Base-by-base conservation (phyloP, 2,797 vertebrate genomes). In the Galaxias olidus region DNA sequence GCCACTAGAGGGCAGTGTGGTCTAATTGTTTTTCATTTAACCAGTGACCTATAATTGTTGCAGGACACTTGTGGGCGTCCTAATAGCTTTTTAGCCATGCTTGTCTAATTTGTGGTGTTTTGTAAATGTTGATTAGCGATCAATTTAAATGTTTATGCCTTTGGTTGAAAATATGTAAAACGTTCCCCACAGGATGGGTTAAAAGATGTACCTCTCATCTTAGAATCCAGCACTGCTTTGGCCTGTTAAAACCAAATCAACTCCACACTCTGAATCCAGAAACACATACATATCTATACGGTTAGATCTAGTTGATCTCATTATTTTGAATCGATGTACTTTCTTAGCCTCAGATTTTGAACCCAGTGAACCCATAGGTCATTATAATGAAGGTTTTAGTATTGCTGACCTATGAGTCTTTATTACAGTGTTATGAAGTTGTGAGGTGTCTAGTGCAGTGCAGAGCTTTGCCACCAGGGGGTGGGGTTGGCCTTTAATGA, bases 41-140 rank as follows among this genome's bases (percentile, higher is more conserved):
- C 9, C 11, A 14, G 5, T 9, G n/a, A 17, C 6, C 18, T n/a
- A 0, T 12, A 1, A n/a, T 4, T 19, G 44, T 19, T 4, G 58
- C 2, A 43, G 43, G 7, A 18, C 87, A 92, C 92, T 89, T 88
- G 84, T 89, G 89, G 91, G 90, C 90, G 91, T 92, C 91, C 88
- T 93, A 93, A 92, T 93, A 91, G 91, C 90, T 90, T 10, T 91
- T 84, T 91, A 92, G 90, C 91, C 90, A 90, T 88, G 88, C 91
- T 91, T 91, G 90, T 92, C 90, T 93, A 93, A 93, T 93, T 91
- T 91, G 91, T 93, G 91, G 92, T 90, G 91, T 90, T 92, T 91
- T 6, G 30, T 90, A 91, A 92, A 90, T 91, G 91, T 92, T 92
- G 93, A 93, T 93, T 93, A 93, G 90, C 90, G 87, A 90, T 87